Conservation (phyloP, 2,888 invertebrate genomes). For the Tethea ocularis region DNA sequence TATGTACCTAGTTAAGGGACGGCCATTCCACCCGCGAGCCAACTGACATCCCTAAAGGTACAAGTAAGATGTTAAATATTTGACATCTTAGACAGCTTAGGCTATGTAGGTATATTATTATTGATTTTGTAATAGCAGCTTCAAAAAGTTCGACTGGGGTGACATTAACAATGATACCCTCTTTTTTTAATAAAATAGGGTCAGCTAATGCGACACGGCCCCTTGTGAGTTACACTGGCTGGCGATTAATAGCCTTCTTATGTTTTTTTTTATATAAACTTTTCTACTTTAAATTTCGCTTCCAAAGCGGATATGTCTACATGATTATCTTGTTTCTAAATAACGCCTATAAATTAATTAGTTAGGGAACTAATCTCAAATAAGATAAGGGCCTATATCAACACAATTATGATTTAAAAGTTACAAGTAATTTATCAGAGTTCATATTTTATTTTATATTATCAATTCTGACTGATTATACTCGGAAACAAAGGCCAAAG, state of each 20-base stretch:
- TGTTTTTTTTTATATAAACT: not conserved
- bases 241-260: no score
- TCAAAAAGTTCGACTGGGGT: not conserved
- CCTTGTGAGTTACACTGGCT: not conserved
- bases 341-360: slow-evolving; percentile 1
- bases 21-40: no score
- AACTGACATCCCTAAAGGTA: no score
- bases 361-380: slow-evolving; percentile 4
- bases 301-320: not conserved
- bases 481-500: not conserved
- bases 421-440: not conserved
- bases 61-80: no score
- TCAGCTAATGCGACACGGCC: not conserved
- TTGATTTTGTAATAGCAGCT: not conserved
- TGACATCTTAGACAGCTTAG: no score
- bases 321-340: not conserved
- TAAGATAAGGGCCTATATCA: not conserved
- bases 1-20: no score
- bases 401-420: not conserved
- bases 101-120: no score
- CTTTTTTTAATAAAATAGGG: not conserved
- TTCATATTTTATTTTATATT: not conserved
- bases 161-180: not conserved
- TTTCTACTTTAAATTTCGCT: not conserved
- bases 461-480: not conserved